A percentile compares a stretch with the other conserved stretches of the same genome.
Conservation (phyloP, 2,113 vertebrate species). For the Rhinopithecus roxellana region DNA sequence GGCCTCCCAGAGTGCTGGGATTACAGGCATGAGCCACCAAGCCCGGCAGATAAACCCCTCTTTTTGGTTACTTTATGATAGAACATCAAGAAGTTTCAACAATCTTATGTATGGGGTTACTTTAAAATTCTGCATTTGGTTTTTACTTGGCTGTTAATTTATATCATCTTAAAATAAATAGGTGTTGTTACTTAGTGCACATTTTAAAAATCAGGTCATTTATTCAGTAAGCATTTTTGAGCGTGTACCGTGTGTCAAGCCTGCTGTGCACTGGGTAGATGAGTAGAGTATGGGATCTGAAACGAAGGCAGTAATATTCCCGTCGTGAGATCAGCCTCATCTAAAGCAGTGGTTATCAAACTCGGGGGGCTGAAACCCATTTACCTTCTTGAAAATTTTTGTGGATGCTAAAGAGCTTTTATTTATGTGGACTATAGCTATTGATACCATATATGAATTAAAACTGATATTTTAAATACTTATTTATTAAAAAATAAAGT, state of each 20-base stretch:
- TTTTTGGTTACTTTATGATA: neutral
- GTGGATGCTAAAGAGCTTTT: neutral
- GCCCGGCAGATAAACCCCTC: neutral
- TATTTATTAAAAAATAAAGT: neutral
- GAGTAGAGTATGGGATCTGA: neutral
- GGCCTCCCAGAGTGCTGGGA: neutral
- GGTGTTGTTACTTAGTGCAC: neutral
- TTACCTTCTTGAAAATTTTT: neutral
- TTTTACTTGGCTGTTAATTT: constrained; percentile 3
- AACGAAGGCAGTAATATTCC: neutral
- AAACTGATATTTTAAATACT: constrained; percentile 34
- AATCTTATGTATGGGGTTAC: neutral
- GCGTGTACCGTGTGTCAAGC: neutral
- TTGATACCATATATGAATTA: neutral
- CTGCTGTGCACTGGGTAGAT: neutral
- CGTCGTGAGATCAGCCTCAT: neutral
- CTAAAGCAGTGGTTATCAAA: neutral
- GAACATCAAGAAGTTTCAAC: neutral
- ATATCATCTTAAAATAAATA: neutral
- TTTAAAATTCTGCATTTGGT: constrained; percentile 31
- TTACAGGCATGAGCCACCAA: neutral
- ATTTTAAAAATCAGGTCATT: neutral
- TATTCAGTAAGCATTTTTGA: neutral
- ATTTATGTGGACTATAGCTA: neutral
- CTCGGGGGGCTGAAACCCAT: neutral